phyloP scores from a whole-genome alignment of 2,113 vertebrate species.

The Ammodytes dubius region DNA sequence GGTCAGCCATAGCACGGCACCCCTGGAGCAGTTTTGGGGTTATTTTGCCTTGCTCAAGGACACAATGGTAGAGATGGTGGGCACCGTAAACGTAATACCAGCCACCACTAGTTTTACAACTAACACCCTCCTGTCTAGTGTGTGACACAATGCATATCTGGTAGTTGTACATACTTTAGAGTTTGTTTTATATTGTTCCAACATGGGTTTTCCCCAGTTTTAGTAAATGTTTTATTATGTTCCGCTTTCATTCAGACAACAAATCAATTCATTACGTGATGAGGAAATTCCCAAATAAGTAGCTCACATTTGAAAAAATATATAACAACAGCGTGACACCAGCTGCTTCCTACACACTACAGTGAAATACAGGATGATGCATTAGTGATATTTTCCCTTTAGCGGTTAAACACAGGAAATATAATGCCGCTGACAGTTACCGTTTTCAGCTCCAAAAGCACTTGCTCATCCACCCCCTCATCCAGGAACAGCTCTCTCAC shows the following conservation, averaged over 20 bases:
- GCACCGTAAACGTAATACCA: too few species aligned
- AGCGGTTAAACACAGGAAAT: background rate
- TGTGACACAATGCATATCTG: background rate
- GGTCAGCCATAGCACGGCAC: too few species aligned
- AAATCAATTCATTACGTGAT: background rate
- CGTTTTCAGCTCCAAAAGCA: slow-evolving; percentile 97
- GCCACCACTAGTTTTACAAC: too few species aligned
- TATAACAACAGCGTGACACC: background rate
- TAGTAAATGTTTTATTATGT: background rate
- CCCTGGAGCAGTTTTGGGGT: too few species aligned
- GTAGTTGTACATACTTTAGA: background rate
- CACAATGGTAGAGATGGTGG: too few species aligned
- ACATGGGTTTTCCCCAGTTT: background rate
- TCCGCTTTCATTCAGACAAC: background rate
- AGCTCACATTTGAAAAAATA: background rate
- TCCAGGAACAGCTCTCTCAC: slow-evolving; percentile 98
- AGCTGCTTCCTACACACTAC: background rate
- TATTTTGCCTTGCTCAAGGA: too few species aligned
- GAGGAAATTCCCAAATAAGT: too few species aligned
- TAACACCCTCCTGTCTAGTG: background rate
- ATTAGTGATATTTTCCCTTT: background rate
- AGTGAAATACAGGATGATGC: background rate
- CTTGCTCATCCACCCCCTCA: slow-evolving; percentile 98
- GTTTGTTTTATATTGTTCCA: too few species aligned
- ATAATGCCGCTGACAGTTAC: slow-evolving; percentile 76